phyloP scores from a whole-genome alignment of 2,888 invertebrate genomes.

The Antheraea yamamai region DNA sequence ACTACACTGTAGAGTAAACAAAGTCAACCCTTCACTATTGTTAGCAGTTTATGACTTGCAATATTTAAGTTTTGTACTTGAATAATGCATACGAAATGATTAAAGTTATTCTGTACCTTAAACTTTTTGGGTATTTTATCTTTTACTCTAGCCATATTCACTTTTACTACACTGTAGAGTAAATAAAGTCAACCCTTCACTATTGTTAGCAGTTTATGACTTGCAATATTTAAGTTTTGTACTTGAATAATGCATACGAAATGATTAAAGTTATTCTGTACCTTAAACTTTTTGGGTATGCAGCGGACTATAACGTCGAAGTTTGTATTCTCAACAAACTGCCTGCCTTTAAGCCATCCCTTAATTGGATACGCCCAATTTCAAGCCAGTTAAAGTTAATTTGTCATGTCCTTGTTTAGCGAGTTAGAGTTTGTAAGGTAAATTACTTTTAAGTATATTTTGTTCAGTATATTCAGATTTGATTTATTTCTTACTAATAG shows the following conservation, averaged over 20 bases:
- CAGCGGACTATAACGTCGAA: slow-evolving; percentile 42
- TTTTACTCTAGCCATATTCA: neutral
- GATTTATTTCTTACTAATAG: neutral
- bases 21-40: neutral
- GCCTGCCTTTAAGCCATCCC: slow-evolving; percentile 40
- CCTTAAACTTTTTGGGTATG: slow-evolving; percentile 26
- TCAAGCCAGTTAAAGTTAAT: slow-evolving; percentile 45
- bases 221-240: slow-evolving; percentile 1
- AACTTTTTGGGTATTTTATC: slow-evolving; percentile 25
- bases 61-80: neutral
- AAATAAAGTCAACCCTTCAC: neutral
- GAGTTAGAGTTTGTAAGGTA: neutral
- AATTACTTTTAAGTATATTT: slow-evolving; percentile 1
- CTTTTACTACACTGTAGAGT: neutral
- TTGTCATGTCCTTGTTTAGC: slow-evolving; percentile 17
- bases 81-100: neutral
- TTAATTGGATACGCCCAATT: slow-evolving; percentile 50
- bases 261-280: slow-evolving; percentile 24
- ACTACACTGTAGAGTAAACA: neutral
- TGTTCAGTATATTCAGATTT: neutral
- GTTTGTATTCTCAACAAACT: slow-evolving; percentile 44
- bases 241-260: neutral
- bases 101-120: slow-evolving; percentile 25
- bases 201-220: neutral
- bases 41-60: neutral